Evolutionary conservation across 2,797 vertebrate species (phyloP), one percentile per base, ranked within the genome.

Genomic region (Chelon labrosus): DNA sequence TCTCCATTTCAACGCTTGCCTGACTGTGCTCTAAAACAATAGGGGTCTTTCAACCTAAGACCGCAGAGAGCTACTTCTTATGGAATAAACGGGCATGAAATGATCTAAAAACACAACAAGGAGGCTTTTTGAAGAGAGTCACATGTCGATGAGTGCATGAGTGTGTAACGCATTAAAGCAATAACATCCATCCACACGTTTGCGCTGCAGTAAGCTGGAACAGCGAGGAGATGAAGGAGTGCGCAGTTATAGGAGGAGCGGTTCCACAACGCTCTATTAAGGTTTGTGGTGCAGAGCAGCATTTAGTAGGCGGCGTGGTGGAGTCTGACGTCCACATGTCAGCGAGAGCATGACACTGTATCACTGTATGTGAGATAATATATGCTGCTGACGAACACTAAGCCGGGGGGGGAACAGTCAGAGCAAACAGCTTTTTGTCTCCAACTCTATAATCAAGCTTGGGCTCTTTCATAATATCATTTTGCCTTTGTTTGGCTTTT

Each of bases 21-120:
- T 64, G 84, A 80, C 44, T 79, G 77, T 22, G 27, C 65, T 58
- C 56, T 61, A n/a, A 53, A 87, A 94, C 89, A 93, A 93, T 86
- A 81, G 75, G 74, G 41, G 67, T 75, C 86, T 89, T 93, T 93
- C 80, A 90, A 79, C 46, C 66, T 17, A 27, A 69, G 74, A 80
- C 49, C 68, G 72, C 75, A 71, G 59, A 86, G 78, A 86, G 79
- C 80, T 81, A 46, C n/a, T n/a, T n/a, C 83, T 91, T 89, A 88
- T 31, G 31, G 31, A 31, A 31, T 56, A 73, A 71, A 86, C 79
- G 49, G 63, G 60, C 47, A 73, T 49, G 62, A 63, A 62, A 65
- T 78, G 58, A 68, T 68, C 64, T 75, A n/a, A 58, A 55, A 68
- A 70, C 64, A 86, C 82, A 89, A 89, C 58, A 51, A 85, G 66